These are phyloP conservation scores for Aythya fuligula DNA, from an alignment of 2,797 vertebrate genomes.

Conservation along the genomic window DNA sequence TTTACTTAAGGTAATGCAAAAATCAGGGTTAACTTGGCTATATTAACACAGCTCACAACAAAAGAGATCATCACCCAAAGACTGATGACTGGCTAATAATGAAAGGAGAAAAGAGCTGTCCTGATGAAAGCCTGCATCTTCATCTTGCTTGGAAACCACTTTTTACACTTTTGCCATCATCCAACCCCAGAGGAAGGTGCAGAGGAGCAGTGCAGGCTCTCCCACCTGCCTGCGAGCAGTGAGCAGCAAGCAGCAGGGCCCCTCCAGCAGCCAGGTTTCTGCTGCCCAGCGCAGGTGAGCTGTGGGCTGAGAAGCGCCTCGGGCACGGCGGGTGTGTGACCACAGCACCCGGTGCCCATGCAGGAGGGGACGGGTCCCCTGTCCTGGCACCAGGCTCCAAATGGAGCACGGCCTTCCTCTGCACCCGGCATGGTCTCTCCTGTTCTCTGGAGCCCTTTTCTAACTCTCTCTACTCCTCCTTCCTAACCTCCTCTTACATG, in stretches of 20 bases:
- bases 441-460: neutral
- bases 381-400: neutral
- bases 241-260: neutral
- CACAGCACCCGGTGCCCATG: neutral
- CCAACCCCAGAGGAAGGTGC: neutral
- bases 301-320: neutral
- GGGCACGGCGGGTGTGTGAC: too few relatives aligned
- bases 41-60: neutral
- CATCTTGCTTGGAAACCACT: neutral
- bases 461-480: neutral
- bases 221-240: neutral
- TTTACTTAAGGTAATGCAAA: neutral
- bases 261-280: neutral
- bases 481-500: neutral
- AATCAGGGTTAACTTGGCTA: neutral
- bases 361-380: neutral
- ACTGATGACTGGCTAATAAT: neutral
- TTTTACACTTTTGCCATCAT: neutral
- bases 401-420: accelerated
- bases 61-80: neutral
- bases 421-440: neutral
- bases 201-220: neutral
- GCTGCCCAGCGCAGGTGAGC: accelerated
- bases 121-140: neutral
- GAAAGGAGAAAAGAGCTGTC: neutral